A percentile compares a stretch with the other conserved stretches of the same genome.
Conservation (phyloP, 2,888 invertebrate species). For the Rhagophthalmus giganteus region DNA sequence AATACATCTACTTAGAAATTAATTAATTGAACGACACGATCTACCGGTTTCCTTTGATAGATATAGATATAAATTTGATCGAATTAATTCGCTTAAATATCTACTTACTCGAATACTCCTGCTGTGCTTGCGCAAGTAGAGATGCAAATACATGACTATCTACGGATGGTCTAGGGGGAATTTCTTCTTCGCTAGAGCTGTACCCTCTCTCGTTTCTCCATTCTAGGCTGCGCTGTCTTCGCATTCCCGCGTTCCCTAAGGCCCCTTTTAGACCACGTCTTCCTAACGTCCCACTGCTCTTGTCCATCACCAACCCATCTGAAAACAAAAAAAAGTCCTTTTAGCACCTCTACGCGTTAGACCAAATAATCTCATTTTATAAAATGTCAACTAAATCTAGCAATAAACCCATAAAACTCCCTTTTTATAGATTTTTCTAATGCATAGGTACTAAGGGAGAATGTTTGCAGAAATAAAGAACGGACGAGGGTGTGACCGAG, state of each 20-base stretch:
- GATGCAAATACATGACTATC: conserved; percentile 63
- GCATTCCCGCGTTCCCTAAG: conserved; percentile 47
- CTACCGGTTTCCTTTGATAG: too few relatives aligned
- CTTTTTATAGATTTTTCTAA: not conserved
- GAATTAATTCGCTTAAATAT: not conserved
- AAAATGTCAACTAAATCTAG: not conserved
- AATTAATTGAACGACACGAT: too few relatives aligned
- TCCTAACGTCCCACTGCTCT: conserved; percentile 51
- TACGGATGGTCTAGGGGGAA: conserved; percentile 50
- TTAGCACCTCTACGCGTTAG: not conserved
- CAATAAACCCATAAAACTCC: not conserved
- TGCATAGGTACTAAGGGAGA: not conserved
- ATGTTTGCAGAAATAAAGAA: not conserved
- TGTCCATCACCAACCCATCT: conserved; percentile 51
- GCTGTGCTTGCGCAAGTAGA: conserved; percentile 62
- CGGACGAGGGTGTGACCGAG: not conserved
- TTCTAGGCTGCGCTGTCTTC: conserved; percentile 61
- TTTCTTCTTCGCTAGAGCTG: conserved; percentile 62
- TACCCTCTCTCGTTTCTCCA: conserved; percentile 61
- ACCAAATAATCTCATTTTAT: not conserved
- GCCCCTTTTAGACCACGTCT: conserved; percentile 47
- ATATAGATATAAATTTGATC: too few relatives aligned
- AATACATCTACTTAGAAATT: too few relatives aligned
- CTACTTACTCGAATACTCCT: conserved; percentile 61
- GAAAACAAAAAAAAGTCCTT: conserved; percentile 33